Base-by-base conservation (phyloP, 2,797 vertebrate genomes). In the Allobates femoralis region DNA sequence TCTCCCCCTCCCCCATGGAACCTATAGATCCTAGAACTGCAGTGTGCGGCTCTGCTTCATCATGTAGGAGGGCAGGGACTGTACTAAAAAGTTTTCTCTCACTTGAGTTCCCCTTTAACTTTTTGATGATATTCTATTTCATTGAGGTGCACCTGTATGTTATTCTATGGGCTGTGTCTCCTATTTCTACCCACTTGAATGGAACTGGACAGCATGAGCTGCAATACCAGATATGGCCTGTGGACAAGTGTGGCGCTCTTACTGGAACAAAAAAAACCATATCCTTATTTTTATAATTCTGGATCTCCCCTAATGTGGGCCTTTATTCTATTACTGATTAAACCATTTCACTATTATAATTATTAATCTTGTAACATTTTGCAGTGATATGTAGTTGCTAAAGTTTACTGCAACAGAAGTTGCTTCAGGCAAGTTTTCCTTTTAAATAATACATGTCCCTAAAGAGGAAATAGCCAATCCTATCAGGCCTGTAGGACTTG, bases 361-460 rank as follows among this genome's bases (percentile, higher is more conserved):
- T 58, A 37, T 34, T 50, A 80, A 71, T 37, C 18, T 69, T 53
- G 46, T 66, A 12, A 67, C 56, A 34, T 69, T 53, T 74, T 73
- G 32, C 55, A 74, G 41, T 53, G 34, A 79, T 41, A 50, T 34
- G 21, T 15, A 69, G 28, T 81, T 53, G 8, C 37, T 41, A 55
- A 83, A 41, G 64, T 82, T 82, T 71, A 32, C 15, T 71, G 67
- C 64, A 82, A 32, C 50, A 55, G 50, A 18, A 82, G 21, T 56
- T 58, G 81, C 81, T 83, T 34, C 67, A 28, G 55, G 82, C 55
- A 58, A 75, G 46, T 75, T 76, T 23, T 26, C 37, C 73, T 75
- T 6, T 34, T 76, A 66, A 84, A 84, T 84, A 84, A 76, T 84
- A 84, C 55, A 84, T 85, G 51, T 85, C 60, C 74, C 41, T 18